Conservation (phyloP, 2,888 invertebrate genomes). For the Dolichopus griseipennis region DNA sequence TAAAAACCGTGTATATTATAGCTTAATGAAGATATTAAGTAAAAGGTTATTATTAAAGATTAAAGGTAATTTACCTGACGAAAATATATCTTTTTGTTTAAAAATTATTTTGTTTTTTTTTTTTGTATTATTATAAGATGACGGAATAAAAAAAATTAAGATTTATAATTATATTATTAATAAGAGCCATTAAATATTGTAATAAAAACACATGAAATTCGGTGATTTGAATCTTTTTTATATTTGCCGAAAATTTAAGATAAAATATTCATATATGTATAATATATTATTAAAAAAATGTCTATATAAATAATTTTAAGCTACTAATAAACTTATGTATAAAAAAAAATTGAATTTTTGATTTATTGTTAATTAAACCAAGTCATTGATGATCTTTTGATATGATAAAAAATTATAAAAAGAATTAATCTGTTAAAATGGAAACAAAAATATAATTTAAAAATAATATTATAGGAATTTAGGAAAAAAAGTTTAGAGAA, state of each 20-base stretch:
- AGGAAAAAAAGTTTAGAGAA: too few species aligned
- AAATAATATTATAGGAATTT: too few species aligned
- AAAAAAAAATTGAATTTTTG: neutral
- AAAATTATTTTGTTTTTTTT: too few species aligned
- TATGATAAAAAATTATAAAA: neutral
- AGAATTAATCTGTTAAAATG: too few species aligned
- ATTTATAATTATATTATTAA: conserved; percentile 9
- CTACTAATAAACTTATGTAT: neutral
- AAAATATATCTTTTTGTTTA: neutral
- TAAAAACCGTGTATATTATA: too few species aligned
- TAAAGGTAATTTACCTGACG: neutral
- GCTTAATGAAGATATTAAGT: too few species aligned
- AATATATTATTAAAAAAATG: too few species aligned
- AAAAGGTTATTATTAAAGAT: too few species aligned
- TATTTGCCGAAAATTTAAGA: neutral
- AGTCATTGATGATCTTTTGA: neutral
- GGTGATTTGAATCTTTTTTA: neutral
- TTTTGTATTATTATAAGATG: neutral
- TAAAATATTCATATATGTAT: neutral
- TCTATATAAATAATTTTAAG: neutral
- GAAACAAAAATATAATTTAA: too few species aligned
- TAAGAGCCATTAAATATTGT: conserved; percentile 9
- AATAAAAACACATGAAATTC: conserved; percentile 8
- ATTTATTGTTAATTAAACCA: neutral
- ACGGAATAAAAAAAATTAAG: neutral